Base-by-base conservation (phyloP, 1,140 invertebrate genomes). In the Cepaea nemoralis region DNA sequence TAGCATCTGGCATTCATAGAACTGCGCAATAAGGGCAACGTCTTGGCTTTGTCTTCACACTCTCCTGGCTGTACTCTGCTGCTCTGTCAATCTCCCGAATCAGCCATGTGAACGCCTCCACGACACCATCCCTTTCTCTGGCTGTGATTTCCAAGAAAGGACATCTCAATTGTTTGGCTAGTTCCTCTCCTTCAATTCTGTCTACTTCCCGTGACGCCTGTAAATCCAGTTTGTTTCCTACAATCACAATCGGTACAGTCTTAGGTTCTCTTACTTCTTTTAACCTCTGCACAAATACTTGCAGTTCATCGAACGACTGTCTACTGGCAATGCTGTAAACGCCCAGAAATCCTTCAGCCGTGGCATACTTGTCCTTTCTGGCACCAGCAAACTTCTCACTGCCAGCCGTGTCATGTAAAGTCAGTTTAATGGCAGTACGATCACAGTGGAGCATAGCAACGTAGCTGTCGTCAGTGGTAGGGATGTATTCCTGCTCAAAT, bases 401-500 rank as follows among this genome's bases (percentile, higher is more conserved):
- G 85, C 98, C 98, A 81, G 99, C 98, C 22, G 99, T 99, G 93
- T 99, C 99, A 84, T 99, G 94, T 90, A 99, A 99, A 94, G 99
- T 98, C 87, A 99, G 94, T 88, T 99, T 97, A 92, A 98, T 99
- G 70, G 98, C 98, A 78, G 97, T 97, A 88, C 96, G 97, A 93
- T 99, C 98, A 86, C 99, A 98, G 93, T 99, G 97, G 83, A 99
- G 98, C 93, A 93, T 97, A 93, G 99, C 99, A 83, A 98, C 94
- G 93, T 99, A 99, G 92, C 98, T 99, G 92, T 99, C 98, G 83
- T 92, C 98, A 91, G 99, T 99, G 55, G 98, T 99, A 45, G 98
- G 98, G 91, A 99, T 98, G 93, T 99, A 99, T 93, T 99, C 99
- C 93, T 99, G 98, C 94, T 99, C 98, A 92, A 99, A 99, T 92